These are phyloP conservation scores for Colossoma macropomum DNA, from an alignment of 2,113 vertebrate genomes.

Conservation along the genomic window DNA sequence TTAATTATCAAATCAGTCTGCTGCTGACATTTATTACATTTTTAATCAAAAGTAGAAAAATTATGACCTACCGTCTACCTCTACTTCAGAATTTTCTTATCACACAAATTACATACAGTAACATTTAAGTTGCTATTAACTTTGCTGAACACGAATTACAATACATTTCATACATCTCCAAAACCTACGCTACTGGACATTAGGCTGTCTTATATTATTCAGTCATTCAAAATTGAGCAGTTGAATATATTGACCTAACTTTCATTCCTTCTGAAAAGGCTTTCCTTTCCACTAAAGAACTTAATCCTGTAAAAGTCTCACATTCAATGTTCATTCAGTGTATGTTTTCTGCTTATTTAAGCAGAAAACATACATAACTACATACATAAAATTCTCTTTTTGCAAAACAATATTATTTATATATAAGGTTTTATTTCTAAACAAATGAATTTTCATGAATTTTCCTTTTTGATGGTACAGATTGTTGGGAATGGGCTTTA, in stretches of 20 bases:
- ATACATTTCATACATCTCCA: background rate
- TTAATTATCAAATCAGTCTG: slow-evolving; percentile 72
- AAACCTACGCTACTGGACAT: background rate
- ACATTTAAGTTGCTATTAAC: background rate
- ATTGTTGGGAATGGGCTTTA: too few species aligned
- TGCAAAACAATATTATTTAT: too few species aligned
- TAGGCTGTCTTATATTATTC: background rate
- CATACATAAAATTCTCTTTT: too few species aligned
- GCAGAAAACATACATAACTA: too few species aligned
- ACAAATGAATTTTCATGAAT: too few species aligned
- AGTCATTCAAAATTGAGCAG: background rate
- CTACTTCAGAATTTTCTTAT: slow-evolving; percentile 9
- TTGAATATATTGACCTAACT: background rate
- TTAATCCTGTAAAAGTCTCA: background rate
- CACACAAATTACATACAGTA: slow-evolving; percentile 7
- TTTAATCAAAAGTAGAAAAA: slow-evolving; percentile 63
- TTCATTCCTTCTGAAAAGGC: background rate
- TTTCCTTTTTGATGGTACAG: too few species aligned
- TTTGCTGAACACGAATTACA: background rate
- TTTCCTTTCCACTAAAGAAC: background rate
- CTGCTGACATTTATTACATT: slow-evolving; percentile 68
- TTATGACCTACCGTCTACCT: slow-evolving; percentile 49
- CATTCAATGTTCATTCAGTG: too few species aligned
- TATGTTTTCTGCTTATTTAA: too few species aligned
- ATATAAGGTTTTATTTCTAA: too few species aligned